Percentiles rank a stretch among this genome's conserved stretches.
phyloP scores from a whole-genome alignment of 2,113 vertebrate species.

The Sardina pilchardus region DNA sequence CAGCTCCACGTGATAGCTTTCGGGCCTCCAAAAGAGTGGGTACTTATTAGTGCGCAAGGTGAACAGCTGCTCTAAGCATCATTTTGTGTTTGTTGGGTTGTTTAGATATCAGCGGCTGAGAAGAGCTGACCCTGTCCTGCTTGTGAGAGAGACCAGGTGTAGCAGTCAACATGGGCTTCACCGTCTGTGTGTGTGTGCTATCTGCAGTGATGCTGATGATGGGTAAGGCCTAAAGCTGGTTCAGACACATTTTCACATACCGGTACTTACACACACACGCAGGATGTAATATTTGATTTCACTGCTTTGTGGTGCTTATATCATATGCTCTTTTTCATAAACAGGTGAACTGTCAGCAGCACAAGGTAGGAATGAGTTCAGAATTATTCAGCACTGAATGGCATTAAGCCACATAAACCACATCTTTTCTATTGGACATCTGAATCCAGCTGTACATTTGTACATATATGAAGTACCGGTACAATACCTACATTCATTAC shows the following conservation, averaged over 20 bases:
- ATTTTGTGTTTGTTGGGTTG: neutral
- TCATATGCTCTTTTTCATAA: neutral
- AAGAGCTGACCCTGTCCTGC: neutral
- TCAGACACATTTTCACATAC: neutral
- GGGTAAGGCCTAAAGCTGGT: neutral
- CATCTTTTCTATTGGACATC: no score
- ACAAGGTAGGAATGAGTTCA: slow-evolving; percentile 9
- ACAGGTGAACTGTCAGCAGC: neutral
- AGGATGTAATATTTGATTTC: neutral
- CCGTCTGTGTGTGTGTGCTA: neutral
- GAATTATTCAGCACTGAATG: no score
- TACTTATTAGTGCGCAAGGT: no score
- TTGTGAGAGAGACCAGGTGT: neutral
- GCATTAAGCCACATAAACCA: no score
- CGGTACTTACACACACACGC: no score
- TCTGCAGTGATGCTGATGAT: neutral
- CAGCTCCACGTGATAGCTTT: no score
- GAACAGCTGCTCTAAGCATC: neutral
- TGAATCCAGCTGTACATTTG: no score
- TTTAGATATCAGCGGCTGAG: slow-evolving; percentile 26
- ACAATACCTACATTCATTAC: no score
- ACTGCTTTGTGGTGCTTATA: neutral
- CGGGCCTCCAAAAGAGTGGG: no score
- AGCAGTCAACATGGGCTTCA: neutral
- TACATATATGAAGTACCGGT: no score